Percentiles rank a stretch among this genome's conserved stretches.
These are phyloP conservation scores for Cariama cristata DNA, from an alignment of 2,113 vertebrate species.

Conservation along the genomic window DNA sequence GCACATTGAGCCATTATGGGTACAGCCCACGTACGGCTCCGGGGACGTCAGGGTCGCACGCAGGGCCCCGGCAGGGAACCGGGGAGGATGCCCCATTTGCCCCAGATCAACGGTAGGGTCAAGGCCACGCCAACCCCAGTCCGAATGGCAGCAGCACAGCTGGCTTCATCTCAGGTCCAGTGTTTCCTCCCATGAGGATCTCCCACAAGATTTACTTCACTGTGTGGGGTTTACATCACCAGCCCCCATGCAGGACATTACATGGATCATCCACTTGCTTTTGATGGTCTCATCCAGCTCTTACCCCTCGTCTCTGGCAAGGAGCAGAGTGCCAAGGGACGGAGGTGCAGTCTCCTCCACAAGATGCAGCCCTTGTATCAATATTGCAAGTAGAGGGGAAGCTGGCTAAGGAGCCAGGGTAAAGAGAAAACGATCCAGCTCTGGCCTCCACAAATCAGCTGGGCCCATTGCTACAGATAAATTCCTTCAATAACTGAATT, in stretches of 20 bases:
- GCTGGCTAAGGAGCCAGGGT: neutral
- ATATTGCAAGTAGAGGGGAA: neutral
- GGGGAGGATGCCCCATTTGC: fast-evolving
- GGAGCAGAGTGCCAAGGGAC: too few relatives aligned
- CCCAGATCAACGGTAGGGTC: neutral
- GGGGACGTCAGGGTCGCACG: fast-evolving
- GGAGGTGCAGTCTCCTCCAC: fast-evolving
- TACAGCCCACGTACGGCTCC: neutral
- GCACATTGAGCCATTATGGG: neutral
- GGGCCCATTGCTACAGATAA: neutral
- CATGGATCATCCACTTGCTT: neutral
- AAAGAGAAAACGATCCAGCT: neutral
- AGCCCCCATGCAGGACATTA: neutral
- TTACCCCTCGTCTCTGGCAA: neutral
- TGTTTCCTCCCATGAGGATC: neutral
- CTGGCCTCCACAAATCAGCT: neutral
- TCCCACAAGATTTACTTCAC: neutral
- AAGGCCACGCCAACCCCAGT: neutral
- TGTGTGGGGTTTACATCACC: neutral
- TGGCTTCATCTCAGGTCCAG: neutral
- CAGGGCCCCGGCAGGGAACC: neutral
- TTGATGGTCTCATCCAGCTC: neutral
- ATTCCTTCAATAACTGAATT: neutral
- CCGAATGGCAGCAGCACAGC: neutral
- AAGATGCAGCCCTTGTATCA: neutral